Evolutionary conservation across 1,140 invertebrate species (phyloP).

Genomic region (Anadara kagoshimensis): DNA sequence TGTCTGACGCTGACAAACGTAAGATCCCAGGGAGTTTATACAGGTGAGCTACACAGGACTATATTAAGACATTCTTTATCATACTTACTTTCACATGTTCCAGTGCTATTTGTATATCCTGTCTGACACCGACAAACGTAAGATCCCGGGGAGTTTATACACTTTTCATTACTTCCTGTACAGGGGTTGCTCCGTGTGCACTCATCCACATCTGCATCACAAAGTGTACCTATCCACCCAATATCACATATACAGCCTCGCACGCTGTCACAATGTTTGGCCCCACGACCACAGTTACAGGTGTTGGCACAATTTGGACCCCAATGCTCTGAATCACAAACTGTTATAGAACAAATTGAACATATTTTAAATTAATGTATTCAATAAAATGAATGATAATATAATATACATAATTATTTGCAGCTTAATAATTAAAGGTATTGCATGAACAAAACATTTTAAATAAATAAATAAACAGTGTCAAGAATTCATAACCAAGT

Average conservation of each 20-base stretch:
- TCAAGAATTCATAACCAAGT: too few species aligned
- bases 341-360: slow-evolving; percentile 19
- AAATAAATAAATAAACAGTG: too few species aligned
- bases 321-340: slow-evolving; percentile 40
- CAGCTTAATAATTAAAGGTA: too few species aligned
- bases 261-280: slow-evolving; percentile 37
- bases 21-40: slow-evolving; percentile 36
- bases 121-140: slow-evolving; percentile 46
- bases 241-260: slow-evolving; percentile 51
- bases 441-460: too few species aligned
- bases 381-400: too few species aligned
- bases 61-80: too few species aligned
- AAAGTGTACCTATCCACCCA: slow-evolving; percentile 52
- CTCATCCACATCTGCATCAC: slow-evolving; percentile 52
- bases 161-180: slow-evolving; percentile 19
- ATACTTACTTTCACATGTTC: slow-evolving; percentile 35
- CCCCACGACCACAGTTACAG: slow-evolving; percentile 45
- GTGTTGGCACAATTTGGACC: slow-evolving; percentile 44
- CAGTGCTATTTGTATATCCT: slow-evolving; percentile 39
- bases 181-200: slow-evolving; percentile 38
- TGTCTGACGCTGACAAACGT: slow-evolving; percentile 36
- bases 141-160: slow-evolving; percentile 48
- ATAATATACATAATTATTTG: too few species aligned
- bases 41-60: too few species aligned
- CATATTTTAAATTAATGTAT: too few species aligned